Conservation (phyloP, 2,113 vertebrate species). For the Spea multiplicata region DNA sequence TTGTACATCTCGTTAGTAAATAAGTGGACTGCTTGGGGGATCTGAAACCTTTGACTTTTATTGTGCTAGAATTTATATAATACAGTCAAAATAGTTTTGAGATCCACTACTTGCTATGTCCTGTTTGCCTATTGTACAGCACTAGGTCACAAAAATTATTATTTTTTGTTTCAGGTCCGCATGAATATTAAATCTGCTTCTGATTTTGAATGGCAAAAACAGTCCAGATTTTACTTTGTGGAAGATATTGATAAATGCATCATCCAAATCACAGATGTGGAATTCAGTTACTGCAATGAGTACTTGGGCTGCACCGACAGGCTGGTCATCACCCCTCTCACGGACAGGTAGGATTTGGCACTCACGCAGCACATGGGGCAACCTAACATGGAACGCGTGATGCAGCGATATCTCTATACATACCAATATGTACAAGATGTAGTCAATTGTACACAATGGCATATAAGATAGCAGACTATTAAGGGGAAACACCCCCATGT, state of each 20-base stretch:
- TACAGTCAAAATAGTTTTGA: too few species aligned
- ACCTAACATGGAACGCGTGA: not conserved
- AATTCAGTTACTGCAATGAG: constrained; percentile 68
- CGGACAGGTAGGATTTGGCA: constrained; percentile 59
- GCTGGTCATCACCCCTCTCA: constrained; percentile 67
- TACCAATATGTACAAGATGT: too few species aligned
- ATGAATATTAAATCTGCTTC: constrained; percentile 63
- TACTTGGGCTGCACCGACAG: constrained; percentile 68
- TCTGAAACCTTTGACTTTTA: too few species aligned
- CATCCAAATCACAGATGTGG: constrained; percentile 66
- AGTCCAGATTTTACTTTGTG: constrained; percentile 66
- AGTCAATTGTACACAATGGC: too few species aligned
- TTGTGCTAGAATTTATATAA: too few species aligned
- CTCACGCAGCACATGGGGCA: not conserved
- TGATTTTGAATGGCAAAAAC: constrained; percentile 70
- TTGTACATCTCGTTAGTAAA: too few species aligned
- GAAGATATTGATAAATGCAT: constrained; percentile 66
- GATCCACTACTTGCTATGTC: too few species aligned
- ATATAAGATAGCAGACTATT: too few species aligned
- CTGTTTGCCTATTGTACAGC: too few species aligned
- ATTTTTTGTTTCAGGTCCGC: constrained; percentile 51
- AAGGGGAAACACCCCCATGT: too few species aligned
- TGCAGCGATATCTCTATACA: too few species aligned
- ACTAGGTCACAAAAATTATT: not conserved
- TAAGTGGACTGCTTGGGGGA: too few species aligned